phyloP scores from a whole-genome alignment of 2,797 vertebrate genomes.

The Ficedula albicollis region DNA sequence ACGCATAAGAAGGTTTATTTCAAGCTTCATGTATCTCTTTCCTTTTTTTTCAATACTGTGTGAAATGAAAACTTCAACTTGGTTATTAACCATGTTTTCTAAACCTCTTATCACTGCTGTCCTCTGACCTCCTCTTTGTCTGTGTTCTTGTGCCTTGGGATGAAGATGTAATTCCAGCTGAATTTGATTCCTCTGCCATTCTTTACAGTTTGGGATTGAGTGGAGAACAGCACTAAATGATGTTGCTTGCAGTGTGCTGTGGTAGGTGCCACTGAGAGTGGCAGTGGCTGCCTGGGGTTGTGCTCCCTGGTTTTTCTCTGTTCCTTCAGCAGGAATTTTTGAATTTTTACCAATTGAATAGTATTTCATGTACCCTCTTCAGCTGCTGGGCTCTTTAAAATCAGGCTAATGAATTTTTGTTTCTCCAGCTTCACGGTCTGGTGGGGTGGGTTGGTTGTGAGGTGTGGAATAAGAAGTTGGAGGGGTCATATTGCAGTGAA shows the following conservation, averaged over 20 bases:
- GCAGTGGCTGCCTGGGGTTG: neutral
- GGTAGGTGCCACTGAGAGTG: neutral
- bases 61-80: neutral
- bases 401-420: neutral
- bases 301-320: neutral
- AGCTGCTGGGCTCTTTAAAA: neutral
- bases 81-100: neutral
- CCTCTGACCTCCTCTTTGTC: neutral
- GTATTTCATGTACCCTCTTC: neutral
- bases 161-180: neutral
- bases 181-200: neutral
- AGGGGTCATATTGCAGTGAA: rapidly evolving
- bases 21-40: neutral
- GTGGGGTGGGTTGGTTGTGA: neutral
- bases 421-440: neutral
- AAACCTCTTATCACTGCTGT: neutral
- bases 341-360: neutral
- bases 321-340: neutral
- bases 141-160: neutral
- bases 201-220: neutral
- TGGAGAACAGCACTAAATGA: neutral
- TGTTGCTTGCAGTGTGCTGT: neutral
- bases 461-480: neutral
- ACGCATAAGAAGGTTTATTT: neutral
- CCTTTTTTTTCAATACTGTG: neutral